A percentile compares a stretch with the other conserved stretches of the same genome.
Evolutionary conservation across 2,888 invertebrate species (phyloP).

Genomic region (Chorisops tibialis): DNA sequence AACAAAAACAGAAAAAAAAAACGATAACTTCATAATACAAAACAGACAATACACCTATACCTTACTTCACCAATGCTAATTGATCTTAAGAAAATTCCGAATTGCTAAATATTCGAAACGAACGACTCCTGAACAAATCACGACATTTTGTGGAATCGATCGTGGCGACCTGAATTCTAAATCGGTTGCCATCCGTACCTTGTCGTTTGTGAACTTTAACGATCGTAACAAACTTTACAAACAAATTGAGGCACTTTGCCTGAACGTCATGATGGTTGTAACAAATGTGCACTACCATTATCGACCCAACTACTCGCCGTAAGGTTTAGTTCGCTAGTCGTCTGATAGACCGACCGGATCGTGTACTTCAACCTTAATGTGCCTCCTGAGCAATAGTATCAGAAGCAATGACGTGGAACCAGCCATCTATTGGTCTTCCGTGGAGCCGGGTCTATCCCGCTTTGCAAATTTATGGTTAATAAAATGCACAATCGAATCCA

Average conservation of each 20-base stretch:
- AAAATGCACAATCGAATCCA: constrained; percentile 26
- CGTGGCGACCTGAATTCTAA: constrained; percentile 24
- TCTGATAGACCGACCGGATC: not conserved
- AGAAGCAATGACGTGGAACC: no score
- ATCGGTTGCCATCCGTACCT: not conserved
- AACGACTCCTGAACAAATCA: constrained; percentile 15
- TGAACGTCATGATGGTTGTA: not conserved
- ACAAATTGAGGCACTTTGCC: constrained; percentile 23
- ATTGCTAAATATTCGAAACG: no score
- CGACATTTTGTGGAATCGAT: constrained; percentile 23
- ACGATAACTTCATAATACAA: no score
- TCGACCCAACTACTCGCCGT: not conserved
- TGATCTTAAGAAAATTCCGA: no score
- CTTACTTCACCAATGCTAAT: no score
- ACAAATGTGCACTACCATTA: constrained; percentile 19
- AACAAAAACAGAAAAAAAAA: no score
- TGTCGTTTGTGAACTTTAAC: constrained; percentile 15
- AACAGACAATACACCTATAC: no score
- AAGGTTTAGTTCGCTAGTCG: no score
- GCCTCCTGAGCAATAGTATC: no score
- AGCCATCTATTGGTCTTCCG: no score
- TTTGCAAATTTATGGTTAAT: constrained; percentile 28
- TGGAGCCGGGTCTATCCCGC: not conserved
- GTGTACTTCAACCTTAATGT: not conserved
- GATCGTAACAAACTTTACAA: constrained; percentile 20